phyloP scores from a whole-genome alignment of 2,113 vertebrate species.

The Trichomycterus rosablanca region DNA sequence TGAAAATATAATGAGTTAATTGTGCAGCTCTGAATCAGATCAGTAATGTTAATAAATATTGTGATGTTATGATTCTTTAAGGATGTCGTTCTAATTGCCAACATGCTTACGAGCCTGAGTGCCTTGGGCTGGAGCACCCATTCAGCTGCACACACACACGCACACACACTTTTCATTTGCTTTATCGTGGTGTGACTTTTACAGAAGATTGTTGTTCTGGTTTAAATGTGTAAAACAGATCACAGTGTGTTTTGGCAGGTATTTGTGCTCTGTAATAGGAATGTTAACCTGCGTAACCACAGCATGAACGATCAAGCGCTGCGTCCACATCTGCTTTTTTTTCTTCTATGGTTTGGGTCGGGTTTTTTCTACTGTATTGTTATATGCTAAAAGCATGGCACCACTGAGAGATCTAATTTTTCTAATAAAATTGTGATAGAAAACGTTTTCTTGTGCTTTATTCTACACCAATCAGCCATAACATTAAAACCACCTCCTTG shows the following conservation, averaged over 20 bases:
- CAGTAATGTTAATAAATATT: too few species aligned
- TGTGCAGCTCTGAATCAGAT: too few species aligned
- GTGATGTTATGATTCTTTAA: constrained; percentile 57
- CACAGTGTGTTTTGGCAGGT: constrained; percentile 61
- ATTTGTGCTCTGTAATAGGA: constrained; percentile 75
- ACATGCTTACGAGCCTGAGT: constrained; percentile 76
- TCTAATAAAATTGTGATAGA: constrained; percentile 79
- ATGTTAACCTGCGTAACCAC: constrained; percentile 70
- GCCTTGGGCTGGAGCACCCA: constrained; percentile 76
- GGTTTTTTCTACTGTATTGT: constrained; percentile 77
- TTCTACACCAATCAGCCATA: too few species aligned
- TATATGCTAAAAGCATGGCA: constrained; percentile 79
- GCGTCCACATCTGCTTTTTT: constrained; percentile 61
- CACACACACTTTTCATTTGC: constrained; percentile 56
- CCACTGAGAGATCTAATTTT: constrained; percentile 76
- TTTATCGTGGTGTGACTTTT: constrained; percentile 50
- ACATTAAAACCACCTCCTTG: too few species aligned
- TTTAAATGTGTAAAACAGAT: constrained; percentile 63
- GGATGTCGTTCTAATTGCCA: constrained; percentile 74
- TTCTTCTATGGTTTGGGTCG: constrained; percentile 71
- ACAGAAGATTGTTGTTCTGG: constrained; percentile 47
- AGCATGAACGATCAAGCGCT: constrained; percentile 73
- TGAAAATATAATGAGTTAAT: too few species aligned
- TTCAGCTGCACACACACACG: constrained; percentile 50
- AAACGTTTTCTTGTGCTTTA: constrained; percentile 14